Percentiles rank a stretch among this genome's conserved stretches.
Evolutionary conservation across 2,113 vertebrate genomes (phyloP).

Genomic region (Perca flavescens): DNA sequence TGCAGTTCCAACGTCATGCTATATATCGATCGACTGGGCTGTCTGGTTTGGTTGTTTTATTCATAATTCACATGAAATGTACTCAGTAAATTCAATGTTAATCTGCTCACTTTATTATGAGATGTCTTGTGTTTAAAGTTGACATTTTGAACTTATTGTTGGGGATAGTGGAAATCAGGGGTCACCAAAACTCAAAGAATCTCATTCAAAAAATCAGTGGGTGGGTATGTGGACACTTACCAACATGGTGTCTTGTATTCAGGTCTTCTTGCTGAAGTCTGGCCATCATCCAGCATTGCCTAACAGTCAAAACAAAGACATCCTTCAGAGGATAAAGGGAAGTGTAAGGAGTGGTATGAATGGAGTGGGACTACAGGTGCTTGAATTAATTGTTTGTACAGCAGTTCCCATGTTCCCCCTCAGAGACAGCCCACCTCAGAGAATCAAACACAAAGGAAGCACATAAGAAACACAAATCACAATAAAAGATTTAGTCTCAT

Average conservation of each 20-base stretch:
- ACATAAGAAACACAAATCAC: slow-evolving; percentile 13
- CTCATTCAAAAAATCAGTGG: background rate
- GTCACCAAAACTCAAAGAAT: background rate
- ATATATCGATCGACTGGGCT: slow-evolving; percentile 48
- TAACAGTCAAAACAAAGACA: background rate
- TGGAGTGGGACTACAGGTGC: background rate
- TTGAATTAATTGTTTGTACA: slow-evolving; percentile 18
- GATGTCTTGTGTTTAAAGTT: background rate
- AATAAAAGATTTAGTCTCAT: slow-evolving; percentile 14
- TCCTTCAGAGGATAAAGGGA: background rate
- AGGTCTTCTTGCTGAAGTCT: background rate
- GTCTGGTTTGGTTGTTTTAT: slow-evolving; percentile 55
- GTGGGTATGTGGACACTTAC: background rate
- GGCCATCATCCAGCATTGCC: background rate
- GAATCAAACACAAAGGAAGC: slow-evolving; percentile 28
- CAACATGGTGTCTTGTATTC: background rate
- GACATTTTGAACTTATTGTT: background rate
- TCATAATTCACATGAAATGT: slow-evolving; percentile 54
- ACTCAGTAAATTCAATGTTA: background rate
- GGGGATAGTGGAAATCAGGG: background rate
- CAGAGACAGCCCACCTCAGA: slow-evolving; percentile 5
- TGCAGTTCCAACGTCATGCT: slow-evolving; percentile 63
- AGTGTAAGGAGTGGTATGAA: background rate
- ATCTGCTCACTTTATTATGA: background rate
- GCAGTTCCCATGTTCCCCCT: background rate